Evolutionary conservation across 2,113 vertebrate genomes (phyloP).

Genomic region (Tragelaphus scriptus): DNA sequence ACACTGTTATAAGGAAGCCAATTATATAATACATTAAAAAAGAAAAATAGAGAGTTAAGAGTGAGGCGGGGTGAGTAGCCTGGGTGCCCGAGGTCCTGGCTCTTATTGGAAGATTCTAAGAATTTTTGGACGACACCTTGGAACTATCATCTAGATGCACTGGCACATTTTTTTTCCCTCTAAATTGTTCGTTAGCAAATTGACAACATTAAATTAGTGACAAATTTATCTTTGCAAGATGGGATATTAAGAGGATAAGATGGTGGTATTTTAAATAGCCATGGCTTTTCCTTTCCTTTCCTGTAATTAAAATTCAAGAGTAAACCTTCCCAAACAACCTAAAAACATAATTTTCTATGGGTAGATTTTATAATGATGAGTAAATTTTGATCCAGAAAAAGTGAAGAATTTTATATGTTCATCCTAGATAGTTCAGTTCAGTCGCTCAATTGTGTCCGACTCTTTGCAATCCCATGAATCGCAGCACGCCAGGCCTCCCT

Average conservation of each 20-base stretch:
- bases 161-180: not conserved
- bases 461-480: no score
- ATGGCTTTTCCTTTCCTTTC: not conserved
- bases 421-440: not conserved
- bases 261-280: not conserved
- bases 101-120: not conserved
- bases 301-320: not conserved
- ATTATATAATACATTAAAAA: not conserved
- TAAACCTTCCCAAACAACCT: not conserved
- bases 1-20: not conserved
- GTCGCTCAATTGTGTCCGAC: fast-evolving
- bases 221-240: not conserved
- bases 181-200: not conserved
- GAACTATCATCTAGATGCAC: not conserved
- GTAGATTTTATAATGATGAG: not conserved
- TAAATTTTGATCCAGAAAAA: not conserved
- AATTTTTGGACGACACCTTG: not conserved
- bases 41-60: not conserved
- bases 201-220: not conserved
- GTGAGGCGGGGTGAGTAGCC: fast-evolving
- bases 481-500: no score
- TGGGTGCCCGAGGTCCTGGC: fast-evolving
- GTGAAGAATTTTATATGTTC: not conserved
- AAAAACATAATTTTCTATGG: not conserved
- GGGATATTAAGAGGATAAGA: not conserved